Base-by-base conservation (phyloP, 2,797 vertebrate genomes). In the Cossypha heuglini region DNA sequence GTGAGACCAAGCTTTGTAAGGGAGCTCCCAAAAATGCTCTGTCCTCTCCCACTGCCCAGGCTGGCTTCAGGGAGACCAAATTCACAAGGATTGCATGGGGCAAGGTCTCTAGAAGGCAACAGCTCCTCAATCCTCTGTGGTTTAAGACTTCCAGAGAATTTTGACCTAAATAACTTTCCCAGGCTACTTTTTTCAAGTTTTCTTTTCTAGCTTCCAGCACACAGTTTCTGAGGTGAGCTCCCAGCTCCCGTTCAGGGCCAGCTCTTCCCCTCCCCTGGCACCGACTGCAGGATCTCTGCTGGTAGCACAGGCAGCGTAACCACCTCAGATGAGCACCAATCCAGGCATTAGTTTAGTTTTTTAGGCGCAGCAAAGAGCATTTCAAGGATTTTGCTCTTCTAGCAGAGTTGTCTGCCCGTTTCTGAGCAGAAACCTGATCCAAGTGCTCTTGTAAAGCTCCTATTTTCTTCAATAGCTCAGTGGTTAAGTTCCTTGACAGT, bases 341-440 rank as follows among this genome's bases (percentile, higher is more conserved):
- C 6, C 37, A 58, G 33, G 26, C 9, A 18, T 13, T 25, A 33
- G 22, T 79, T 76, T 25, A 19, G 31, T 35, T 91, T 80, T 31
- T 54, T 4, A 81, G 75, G 45, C 24, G 38, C 11, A 35, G 16
- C 35, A 57, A 42, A 66, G 40, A 84, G 20, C n/a, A 35, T 58
- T 80, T 85, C 9, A 38, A 64, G 13, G 72, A 45, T 64, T 94
- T 89, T 79, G 58, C 24, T 82, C 58, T 91, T 52, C 89, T 68
- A 64, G 62, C 59, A 95, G 94, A 93, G 79, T 59, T n/a, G 38
- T 51, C 69, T 82, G 91, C 67, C 54, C 72, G 16, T 94, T 96
- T 88, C 58, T 40, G 33, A 75, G 78, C 26, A 42, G 54, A 81
- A 86, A 72, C 31, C 35, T 25, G 24, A 57, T 24, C 13, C 55